These are phyloP conservation scores for Melitaea cinxia DNA, from an alignment of 1,140 invertebrate genomes.

Conservation along the genomic window DNA sequence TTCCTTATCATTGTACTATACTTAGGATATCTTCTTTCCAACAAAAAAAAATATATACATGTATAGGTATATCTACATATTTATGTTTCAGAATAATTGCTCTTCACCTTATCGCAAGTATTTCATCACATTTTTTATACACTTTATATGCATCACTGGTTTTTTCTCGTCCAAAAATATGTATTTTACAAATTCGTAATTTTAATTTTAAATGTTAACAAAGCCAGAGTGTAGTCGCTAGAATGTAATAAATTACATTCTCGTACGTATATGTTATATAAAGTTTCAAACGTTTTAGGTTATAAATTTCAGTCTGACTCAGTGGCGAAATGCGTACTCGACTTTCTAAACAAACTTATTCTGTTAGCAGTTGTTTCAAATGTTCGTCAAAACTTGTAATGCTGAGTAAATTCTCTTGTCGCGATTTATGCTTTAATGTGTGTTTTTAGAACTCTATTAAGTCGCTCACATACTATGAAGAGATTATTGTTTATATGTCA, in stretches of 20 bases:
- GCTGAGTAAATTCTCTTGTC: constrained; percentile 5
- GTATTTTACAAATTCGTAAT: neutral
- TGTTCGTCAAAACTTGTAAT: constrained; percentile 18
- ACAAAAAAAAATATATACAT: too few species aligned
- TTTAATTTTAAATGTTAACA: neutral
- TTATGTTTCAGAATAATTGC: too few species aligned
- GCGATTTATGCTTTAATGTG: neutral
- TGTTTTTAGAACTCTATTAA: neutral
- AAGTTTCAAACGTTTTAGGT: constrained; percentile 16
- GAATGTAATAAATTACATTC: constrained; percentile 2
- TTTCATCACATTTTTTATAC: neutral
- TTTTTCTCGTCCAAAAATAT: too few species aligned
- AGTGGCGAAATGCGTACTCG: constrained; percentile 18
- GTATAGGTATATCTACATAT: too few species aligned
- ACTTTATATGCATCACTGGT: neutral
- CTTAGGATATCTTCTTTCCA: too few species aligned
- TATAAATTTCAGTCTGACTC: constrained; percentile 12
- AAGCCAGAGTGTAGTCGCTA: neutral
- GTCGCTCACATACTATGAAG: neutral
- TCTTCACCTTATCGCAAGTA: too few species aligned
- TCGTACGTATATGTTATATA: constrained; percentile 4
- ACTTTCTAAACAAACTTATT: constrained; percentile 20
- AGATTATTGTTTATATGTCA: neutral
- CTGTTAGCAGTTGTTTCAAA: constrained; percentile 16
- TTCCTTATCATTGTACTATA: too few species aligned